Base-by-base conservation (phyloP, 2,113 vertebrate species). In the Australoheros scitulus region DNA sequence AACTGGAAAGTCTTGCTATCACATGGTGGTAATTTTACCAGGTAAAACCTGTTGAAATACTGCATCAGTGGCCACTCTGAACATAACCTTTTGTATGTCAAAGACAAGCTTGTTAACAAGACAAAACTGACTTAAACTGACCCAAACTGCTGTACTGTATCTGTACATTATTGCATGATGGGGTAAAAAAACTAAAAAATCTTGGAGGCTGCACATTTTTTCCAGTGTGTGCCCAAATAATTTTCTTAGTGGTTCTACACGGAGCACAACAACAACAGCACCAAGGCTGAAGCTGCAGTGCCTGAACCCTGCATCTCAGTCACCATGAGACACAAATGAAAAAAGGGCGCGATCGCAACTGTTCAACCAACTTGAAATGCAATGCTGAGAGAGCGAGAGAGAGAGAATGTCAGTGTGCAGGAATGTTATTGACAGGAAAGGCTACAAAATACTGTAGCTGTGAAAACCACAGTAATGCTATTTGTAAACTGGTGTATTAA, bases 181-280 rank as follows among this genome's bases (percentile, higher is more conserved):
- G 3, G 32, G 32, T 32, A 6, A 32, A 32, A 32, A 32, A 43
- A 2, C 1, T 1, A 38, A 47, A 68, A 68, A 70, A 50, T 50
- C 41, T 11, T 7, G 22, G 8, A 68, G 22, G 64, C 24, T 70
- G 11, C 47, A 70, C 64, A 50, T 47, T 29, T 29, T 18, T 50
- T 0, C 11, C 1, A 50, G 5, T 5, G 22, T 68, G 41, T 26
- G 26, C 26, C 64, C 41, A 50, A 43, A 47, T 68, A 1, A 11
- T 26, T 4, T 2, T 68, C 14, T 68, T 68, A 24, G 64, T 18
- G 10, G 6, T 64, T 47, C 26, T 68, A 47, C 64, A 47, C 15
- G 26, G 8, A 0, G 41, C 26, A 11, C 64, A 15, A 9, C 0
- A 15, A 9, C 0, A 47, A 26, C 26, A 26, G 22, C 17, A 0